Evolutionary conservation across 2,797 vertebrate species (phyloP), one percentile per base, ranked within the genome.

Genomic region (Xerus rutilus): DNA sequence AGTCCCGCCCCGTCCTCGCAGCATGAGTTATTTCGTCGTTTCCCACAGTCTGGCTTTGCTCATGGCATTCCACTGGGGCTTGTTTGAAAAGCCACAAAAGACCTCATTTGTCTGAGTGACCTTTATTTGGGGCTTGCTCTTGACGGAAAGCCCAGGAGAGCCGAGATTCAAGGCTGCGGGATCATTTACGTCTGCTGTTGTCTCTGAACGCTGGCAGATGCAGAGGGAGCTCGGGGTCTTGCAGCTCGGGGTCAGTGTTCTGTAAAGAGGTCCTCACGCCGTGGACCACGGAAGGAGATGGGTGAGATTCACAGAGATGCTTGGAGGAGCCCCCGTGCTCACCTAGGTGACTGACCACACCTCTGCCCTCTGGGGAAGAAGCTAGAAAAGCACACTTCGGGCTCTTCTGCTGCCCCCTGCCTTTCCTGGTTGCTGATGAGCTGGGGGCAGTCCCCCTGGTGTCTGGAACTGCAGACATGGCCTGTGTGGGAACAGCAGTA

Each of bases 31-130:
- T 90, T 47, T 84, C 91, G n/a, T 2, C 11, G 90, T 88, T 96
- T 96, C 93, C 93, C 79, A 89, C 23, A 21, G 25, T 69, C 72
- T 72, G n/a, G 47, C 49, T 88, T 89, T 87, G 73, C 78, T 10
- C 0, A 8, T 47, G 15, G 20, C 18, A 21, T 81, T 65, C 83
- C 79, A n/a, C 35, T 47, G 70, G 69, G 82, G 47, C 28, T 72
- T 67, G 91, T 82, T 90, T 92, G 88, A 91, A 91, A 96, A 97
- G 57, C 89, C 70, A 18, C 86, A 72, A 30, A 95, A 92, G 81
- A 82, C 54, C 89, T 89, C 21, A 20, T 94, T 86, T 91, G 45
- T 78, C 74, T 18, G 13, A 8, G 32, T 79, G 74, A 89, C 59
- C 79, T 95, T 78, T 72, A 21, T 82, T 76, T 9, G 67, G 17